Conservation (phyloP, 2,113 vertebrate species). For the Argyrosomus japonicus region DNA sequence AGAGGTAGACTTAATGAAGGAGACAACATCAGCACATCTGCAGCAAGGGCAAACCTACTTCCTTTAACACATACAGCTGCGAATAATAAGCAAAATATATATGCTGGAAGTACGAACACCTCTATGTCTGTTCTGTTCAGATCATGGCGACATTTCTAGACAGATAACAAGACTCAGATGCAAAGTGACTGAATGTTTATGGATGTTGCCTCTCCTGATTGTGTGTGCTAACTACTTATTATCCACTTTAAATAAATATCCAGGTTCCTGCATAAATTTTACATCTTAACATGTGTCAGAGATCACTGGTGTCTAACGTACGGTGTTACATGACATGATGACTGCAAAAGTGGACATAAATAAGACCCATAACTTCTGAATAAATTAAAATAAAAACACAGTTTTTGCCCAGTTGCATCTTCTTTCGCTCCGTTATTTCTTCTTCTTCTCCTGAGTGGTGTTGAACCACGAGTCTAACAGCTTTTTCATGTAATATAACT, state of each 20-base stretch:
- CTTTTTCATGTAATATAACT: conserved; percentile 98
- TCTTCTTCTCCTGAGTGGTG: conserved; percentile 97
- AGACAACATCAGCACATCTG: conserved; percentile 16
- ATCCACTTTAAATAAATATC: conserved; percentile 6
- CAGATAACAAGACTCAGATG: background rate
- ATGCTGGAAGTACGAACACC: background rate
- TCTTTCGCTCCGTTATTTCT: conserved; percentile 75
- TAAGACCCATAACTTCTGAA: conserved; percentile 10
- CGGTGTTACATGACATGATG: conserved; percentile 1
- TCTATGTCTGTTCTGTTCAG: background rate
- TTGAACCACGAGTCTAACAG: conserved; percentile 97
- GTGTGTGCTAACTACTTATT: background rate
- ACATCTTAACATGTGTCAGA: background rate
- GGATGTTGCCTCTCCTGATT: background rate
- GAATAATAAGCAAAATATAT: background rate
- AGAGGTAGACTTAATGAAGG: conserved; percentile 29
- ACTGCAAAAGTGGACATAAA: conserved; percentile 12
- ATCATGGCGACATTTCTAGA: background rate
- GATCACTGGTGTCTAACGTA: background rate
- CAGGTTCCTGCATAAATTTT: conserved; percentile 1
- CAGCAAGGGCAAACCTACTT: conserved; percentile 5
- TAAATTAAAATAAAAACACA: conserved; percentile 28
- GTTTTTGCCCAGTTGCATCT: conserved; percentile 29
- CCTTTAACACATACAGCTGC: background rate
- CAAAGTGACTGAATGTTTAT: background rate